Base-by-base conservation (phyloP, 1,140 invertebrate genomes). In the Pseudomyrmex sp. region DNA sequence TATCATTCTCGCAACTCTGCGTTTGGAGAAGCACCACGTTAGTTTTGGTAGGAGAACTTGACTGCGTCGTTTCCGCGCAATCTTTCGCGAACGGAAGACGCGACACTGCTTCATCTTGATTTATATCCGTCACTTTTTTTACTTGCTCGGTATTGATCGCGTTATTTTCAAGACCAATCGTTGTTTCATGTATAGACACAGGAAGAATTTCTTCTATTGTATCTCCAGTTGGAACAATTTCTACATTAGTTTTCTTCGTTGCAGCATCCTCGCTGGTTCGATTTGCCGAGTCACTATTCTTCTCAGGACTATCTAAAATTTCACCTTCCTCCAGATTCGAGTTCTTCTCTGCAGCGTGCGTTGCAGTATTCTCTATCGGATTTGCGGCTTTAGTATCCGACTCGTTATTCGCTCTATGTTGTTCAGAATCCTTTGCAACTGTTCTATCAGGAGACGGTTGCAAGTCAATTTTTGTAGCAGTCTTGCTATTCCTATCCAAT, bases 301-400 rank as follows among this genome's bases (percentile, higher is more conserved):
- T 75, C 10, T 23, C 15, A 0, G 68, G 18, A 54, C 44, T 86
- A 7, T 58, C 56, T 18, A 54, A 26, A 76, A 86, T 74, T 77
- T 89, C 76, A 0, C 84, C 87, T 15, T 84, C 85, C 15, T 85
- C 85, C 3, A 87, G 70, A 4, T 59, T 44, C 20, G 1, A 65
- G 13, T 58, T 20, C 18, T 79, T 12, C 2, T 15, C n/a, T 10
- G 15, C 15, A 1, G 12, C 8, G 26, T 4, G 15, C n/a, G 5
- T 52, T 8, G 10, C 1, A 2, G 1, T 52, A 2, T 1, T 61
- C 52, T 76, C 12, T 12, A 8, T 9, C 0, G 20, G 70, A 13
- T 58, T 18, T 10, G 10, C 3, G 46, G 15, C 8, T 69, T 76
- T 52, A 13, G n/a, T 46, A 23, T 69, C 15, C n/a, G 76, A n/a